Conservation (phyloP, 1,140 invertebrate genomes). For the Wasmannia auropunctata region DNA sequence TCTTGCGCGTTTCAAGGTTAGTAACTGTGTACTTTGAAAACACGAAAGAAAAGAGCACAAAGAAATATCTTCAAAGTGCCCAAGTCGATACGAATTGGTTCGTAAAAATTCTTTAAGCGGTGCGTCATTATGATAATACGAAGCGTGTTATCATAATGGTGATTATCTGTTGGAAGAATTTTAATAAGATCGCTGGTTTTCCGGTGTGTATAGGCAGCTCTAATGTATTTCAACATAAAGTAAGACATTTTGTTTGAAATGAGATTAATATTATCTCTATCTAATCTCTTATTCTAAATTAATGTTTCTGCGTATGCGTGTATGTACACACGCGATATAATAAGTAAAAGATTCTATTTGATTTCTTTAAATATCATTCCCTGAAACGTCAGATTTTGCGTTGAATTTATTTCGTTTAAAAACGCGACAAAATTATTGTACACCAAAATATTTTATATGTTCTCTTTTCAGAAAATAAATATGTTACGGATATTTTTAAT, state of each 20-base stretch:
- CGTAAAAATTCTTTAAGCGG: neutral
- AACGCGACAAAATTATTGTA: too few relatives aligned
- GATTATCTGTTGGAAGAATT: neutral
- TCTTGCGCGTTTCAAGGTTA: neutral
- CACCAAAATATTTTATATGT: neutral
- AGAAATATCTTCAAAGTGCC: neutral
- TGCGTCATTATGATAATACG: neutral
- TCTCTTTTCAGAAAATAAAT: neutral
- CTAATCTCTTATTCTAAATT: neutral
- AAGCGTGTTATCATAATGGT: neutral
- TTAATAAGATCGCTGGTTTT: neutral
- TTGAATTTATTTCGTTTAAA: too few relatives aligned
- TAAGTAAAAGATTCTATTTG: neutral
- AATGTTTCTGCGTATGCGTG: neutral
- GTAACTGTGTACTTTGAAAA: neutral
- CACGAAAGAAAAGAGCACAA: neutral
- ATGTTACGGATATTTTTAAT: slow-evolving; percentile 59
- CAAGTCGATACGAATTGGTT: neutral
- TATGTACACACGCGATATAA: neutral
- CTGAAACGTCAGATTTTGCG: too few relatives aligned
- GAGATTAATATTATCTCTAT: neutral
- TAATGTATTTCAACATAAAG: neutral
- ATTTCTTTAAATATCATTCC: neutral
- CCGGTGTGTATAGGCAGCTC: neutral
- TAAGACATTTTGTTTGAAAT: neutral